Conservation (phyloP, 2,797 vertebrate genomes). For the Gouania willdenowi region DNA sequence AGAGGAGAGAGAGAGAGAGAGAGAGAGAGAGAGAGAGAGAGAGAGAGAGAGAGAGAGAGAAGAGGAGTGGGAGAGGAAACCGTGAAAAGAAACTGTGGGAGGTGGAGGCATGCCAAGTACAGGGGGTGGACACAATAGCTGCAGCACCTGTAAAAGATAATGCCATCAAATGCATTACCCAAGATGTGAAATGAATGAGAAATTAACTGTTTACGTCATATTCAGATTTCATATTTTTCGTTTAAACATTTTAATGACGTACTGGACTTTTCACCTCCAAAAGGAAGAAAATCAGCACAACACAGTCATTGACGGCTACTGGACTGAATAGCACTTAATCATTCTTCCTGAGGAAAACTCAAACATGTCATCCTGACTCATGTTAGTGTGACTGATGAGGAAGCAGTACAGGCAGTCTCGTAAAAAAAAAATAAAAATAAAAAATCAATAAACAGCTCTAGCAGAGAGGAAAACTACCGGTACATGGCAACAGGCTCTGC, state of each 20-base stretch:
- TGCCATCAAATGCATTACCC: conserved; percentile 3
- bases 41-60: conserved; percentile 44
- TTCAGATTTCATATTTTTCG: no score
- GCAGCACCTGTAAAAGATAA: conserved; percentile 43
- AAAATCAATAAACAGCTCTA: conserved; percentile 33
- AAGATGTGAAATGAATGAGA: no score
- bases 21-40: conserved; percentile 58
- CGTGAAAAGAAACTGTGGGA: conserved; percentile 57
- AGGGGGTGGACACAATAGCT: conserved; percentile 37
- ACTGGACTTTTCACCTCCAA: neutral
- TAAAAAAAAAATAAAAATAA: no score
- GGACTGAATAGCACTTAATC: neutral
- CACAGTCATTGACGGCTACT: neutral
- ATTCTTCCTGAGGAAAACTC: neutral
- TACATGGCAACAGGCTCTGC: conserved; percentile 1
- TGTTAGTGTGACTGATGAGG: conserved; percentile 14
- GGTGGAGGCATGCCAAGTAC: conserved; percentile 48
- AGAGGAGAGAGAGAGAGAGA: conserved; percentile 59
- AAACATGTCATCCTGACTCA: neutral
- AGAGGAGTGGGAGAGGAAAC: conserved; percentile 64
- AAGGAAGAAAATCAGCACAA: neutral
- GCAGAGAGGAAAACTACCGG: conserved; percentile 8
- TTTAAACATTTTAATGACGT: no score
- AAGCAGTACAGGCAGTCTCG: conserved; percentile 3
- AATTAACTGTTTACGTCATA: no score